Conservation (phyloP, 2,797 vertebrate species). For the Hippocampus kuda region DNA sequence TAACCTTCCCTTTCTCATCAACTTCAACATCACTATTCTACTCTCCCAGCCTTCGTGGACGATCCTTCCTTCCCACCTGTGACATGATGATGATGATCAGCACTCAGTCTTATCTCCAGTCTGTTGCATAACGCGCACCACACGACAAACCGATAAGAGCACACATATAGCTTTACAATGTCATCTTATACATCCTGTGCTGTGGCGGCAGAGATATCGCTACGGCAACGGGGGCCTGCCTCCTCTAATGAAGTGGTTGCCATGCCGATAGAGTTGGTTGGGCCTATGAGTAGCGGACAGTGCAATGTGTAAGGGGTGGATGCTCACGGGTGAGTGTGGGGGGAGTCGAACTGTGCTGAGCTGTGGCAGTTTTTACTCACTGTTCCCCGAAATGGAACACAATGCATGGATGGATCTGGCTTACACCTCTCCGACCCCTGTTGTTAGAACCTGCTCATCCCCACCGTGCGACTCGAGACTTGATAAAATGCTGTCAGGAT, state of each 20-base stretch:
- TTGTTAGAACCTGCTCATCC: slow-evolving; percentile 16
- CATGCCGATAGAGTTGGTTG: slow-evolving; percentile 64
- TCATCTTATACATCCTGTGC: slow-evolving; percentile 40
- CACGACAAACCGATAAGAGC: slow-evolving; percentile 10
- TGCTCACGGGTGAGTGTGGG: not conserved
- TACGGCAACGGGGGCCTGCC: slow-evolving; percentile 61
- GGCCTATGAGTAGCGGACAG: not conserved
- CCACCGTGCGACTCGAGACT: slow-evolving; percentile 13
- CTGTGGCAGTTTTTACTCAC: slow-evolving; percentile 47
- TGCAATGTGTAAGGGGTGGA: not conserved
- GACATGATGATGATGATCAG: slow-evolving; percentile 3
- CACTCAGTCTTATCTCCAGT: not conserved
- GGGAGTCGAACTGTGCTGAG: slow-evolving; percentile 44
- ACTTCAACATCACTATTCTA: slow-evolving; percentile 30
- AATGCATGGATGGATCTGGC: slow-evolving; percentile 25
- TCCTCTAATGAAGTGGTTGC: slow-evolving; percentile 68
- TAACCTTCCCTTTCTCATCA: slow-evolving; percentile 11
- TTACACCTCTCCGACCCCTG: slow-evolving; percentile 9
- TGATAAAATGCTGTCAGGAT: slow-evolving; percentile 11
- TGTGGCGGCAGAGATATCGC: slow-evolving; percentile 58
- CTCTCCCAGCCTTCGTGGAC: slow-evolving; percentile 29
- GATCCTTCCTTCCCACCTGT: slow-evolving; percentile 14
- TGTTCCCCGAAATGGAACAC: slow-evolving; percentile 41
- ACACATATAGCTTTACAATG: slow-evolving; percentile 14
- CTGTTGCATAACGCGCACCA: not conserved